Conservation (phyloP, 2,797 vertebrate species). For the Myotis planiceps region DNA sequence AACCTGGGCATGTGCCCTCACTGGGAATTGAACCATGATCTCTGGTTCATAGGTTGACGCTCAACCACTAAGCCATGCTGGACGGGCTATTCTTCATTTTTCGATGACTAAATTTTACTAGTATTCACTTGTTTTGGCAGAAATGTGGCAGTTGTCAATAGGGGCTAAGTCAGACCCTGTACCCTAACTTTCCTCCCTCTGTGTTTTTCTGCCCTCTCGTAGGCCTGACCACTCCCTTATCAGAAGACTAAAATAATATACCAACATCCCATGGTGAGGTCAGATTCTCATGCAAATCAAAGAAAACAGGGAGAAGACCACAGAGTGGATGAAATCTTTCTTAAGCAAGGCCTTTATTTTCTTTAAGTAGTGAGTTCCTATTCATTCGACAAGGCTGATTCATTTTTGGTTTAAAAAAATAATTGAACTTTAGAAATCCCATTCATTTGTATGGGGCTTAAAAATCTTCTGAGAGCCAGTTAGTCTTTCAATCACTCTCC, state of each 20-base stretch:
- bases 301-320: not conserved
- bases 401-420: conserved; percentile 18
- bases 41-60: too few species aligned
- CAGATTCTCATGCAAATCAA: conserved; percentile 30
- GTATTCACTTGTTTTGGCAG: not conserved
- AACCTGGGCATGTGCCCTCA: too few species aligned
- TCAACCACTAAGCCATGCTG: too few species aligned
- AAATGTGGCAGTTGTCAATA: not conserved
- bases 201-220: not conserved
- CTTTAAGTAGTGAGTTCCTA: conserved; percentile 24
- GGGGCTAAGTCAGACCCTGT: not conserved
- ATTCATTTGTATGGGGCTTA: conserved; percentile 46
- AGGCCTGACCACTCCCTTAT: not conserved
- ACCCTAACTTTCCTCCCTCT: not conserved
- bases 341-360: conserved; percentile 28
- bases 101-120: not conserved
- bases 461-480: conserved; percentile 36
- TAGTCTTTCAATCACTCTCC: conserved; percentile 32
- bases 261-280: not conserved
- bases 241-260: not conserved
- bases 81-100: not conserved
- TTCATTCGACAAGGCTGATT: conserved; percentile 15
- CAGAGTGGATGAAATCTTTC: not conserved
- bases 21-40: too few species aligned
- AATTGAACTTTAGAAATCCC: conserved; percentile 46